Evolutionary conservation across 2,888 invertebrate species (phyloP).

Genomic region (Gari tellinella): DNA sequence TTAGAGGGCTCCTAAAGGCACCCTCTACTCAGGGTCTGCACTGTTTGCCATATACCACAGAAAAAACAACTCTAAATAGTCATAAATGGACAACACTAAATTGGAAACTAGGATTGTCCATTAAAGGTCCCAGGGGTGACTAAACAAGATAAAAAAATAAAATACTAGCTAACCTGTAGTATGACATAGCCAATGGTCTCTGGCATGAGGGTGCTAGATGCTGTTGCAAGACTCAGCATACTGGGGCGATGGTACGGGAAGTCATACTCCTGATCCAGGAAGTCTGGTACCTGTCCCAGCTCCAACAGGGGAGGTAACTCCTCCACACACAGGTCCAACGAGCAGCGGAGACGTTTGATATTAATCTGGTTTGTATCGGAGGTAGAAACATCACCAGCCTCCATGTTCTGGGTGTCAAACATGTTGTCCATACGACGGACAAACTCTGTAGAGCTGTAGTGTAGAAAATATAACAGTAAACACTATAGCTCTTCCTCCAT

Average conservation of each 20-base stretch:
- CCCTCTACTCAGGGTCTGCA: too few species aligned
- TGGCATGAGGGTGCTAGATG: slow-evolving; percentile 78
- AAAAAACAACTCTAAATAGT: too few species aligned
- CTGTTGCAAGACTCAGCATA: slow-evolving; percentile 77
- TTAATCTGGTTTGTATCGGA: slow-evolving; percentile 50
- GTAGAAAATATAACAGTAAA: not conserved
- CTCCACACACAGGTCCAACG: slow-evolving; percentile 80
- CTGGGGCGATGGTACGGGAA: slow-evolving; percentile 83
- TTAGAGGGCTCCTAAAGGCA: too few species aligned
- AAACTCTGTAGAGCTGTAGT: slow-evolving; percentile 74
- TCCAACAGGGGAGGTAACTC: slow-evolving; percentile 80
- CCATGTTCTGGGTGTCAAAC: slow-evolving; percentile 81
- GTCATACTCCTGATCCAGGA: slow-evolving; percentile 68
- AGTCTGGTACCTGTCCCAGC: slow-evolving; percentile 71
- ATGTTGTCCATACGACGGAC: slow-evolving; percentile 75
- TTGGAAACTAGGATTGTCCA: too few species aligned
- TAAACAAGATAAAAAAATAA: too few species aligned
- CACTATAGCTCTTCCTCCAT: too few species aligned
- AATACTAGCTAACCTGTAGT: slow-evolving; percentile 76
- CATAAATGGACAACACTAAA: too few species aligned
- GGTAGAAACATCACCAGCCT: slow-evolving; percentile 71
- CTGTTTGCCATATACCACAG: too few species aligned
- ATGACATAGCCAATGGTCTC: slow-evolving; percentile 81
- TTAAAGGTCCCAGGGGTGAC: too few species aligned
- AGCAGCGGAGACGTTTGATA: slow-evolving; percentile 75